Conservation (phyloP, 2,888 invertebrate species). For the Candidula unifasciata region DNA sequence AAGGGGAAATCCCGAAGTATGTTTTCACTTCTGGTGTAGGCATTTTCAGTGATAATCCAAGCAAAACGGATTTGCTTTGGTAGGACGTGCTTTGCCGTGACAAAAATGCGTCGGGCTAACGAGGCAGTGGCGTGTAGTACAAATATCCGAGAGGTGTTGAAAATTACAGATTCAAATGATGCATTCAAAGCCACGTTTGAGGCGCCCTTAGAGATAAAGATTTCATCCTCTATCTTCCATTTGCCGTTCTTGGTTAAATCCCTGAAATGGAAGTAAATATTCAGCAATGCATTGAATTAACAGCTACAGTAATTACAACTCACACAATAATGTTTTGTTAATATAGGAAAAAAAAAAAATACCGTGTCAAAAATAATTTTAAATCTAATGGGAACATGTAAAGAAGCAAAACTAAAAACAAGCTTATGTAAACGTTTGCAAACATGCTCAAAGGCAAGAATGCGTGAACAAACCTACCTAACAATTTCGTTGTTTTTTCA, state of each 20-base stretch:
- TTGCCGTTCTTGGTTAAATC: constrained; percentile 60
- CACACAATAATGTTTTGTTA: too few relatives aligned
- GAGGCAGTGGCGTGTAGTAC: constrained; percentile 68
- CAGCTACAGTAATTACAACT: too few relatives aligned
- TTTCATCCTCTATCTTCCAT: constrained; percentile 70
- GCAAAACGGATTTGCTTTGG: constrained; percentile 62
- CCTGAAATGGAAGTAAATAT: constrained; percentile 55
- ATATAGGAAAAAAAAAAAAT: too few relatives aligned
- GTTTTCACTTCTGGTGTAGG: constrained; percentile 63
- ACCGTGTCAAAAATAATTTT: too few relatives aligned
- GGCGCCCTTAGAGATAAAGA: constrained; percentile 60
- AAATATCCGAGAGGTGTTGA: constrained; percentile 66
- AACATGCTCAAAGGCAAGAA: too few relatives aligned
- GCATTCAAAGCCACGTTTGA: constrained; percentile 54
- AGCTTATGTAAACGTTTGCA: too few relatives aligned
- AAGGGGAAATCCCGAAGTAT: constrained; percentile 64
- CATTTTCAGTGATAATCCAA: constrained; percentile 75
- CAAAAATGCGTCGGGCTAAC: constrained; percentile 67
- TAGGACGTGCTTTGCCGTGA: constrained; percentile 55
- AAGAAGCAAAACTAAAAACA: too few relatives aligned
- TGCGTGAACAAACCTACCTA: too few relatives aligned
- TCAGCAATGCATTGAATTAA: too few relatives aligned
- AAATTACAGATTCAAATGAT: constrained; percentile 54
- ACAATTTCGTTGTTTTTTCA: too few relatives aligned
- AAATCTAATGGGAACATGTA: too few relatives aligned